These are phyloP conservation scores for Uromys caudimaculatus DNA, from an alignment of 2,797 vertebrate species.

Conservation along the genomic window DNA sequence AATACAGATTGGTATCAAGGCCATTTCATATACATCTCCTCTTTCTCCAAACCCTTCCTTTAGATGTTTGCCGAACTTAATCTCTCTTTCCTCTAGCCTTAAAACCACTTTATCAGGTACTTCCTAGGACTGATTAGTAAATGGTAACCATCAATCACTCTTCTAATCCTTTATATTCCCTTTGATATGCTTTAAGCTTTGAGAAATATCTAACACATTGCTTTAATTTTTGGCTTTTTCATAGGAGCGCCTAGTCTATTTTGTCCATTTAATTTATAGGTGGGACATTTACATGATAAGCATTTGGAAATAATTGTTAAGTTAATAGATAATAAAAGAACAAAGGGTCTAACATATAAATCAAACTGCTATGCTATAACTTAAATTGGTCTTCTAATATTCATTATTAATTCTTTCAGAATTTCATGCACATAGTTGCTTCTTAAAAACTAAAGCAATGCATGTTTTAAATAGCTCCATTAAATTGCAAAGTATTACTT, in stretches of 20 bases:
- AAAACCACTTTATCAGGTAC: not conserved
- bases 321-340: conserved; percentile 18
- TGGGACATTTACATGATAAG: not conserved
- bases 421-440: not conserved
- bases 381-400: not conserved
- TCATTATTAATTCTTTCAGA: not conserved
- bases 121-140: not conserved
- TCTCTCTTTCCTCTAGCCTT: not conserved
- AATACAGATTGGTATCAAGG: not conserved
- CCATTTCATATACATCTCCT: not conserved
- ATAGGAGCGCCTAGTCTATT: not conserved
- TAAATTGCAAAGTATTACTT: conserved; percentile 1
- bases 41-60: not conserved
- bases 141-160: not conserved
- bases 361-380: not conserved
- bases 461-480: not conserved
- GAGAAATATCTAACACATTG: not conserved
- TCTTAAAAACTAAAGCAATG: not conserved
- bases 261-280: not conserved
- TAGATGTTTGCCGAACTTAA: not conserved
- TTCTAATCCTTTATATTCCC: not conserved
- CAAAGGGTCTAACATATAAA: not conserved
- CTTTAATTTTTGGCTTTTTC: not conserved
- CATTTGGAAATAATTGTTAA: not conserved
- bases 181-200: not conserved